A percentile compares a stretch with the other conserved stretches of the same genome.
phyloP scores from a whole-genome alignment of 2,113 vertebrate species.

The Ophthalmolycus amberensis region DNA sequence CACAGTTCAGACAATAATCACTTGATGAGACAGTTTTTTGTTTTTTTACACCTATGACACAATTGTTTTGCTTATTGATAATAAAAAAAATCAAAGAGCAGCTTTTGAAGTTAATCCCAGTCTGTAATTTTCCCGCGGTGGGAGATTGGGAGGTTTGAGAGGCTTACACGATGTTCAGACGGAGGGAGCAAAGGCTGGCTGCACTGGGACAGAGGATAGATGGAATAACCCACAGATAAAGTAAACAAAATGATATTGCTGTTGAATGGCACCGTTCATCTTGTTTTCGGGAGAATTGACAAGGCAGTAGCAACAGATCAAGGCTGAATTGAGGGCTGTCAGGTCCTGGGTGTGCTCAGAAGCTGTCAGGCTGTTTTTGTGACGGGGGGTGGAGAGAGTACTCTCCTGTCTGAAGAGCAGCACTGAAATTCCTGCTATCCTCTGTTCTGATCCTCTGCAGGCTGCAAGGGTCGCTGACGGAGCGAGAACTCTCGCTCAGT shows the following conservation, averaged over 20 bases:
- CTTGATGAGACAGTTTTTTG: not conserved
- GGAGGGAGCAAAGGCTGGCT: constrained; percentile 13
- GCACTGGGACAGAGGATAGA: not conserved
- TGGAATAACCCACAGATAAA: constrained; percentile 15
- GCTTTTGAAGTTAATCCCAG: not conserved
- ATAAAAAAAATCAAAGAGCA: constrained; percentile 3
- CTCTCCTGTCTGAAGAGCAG: constrained; percentile 65
- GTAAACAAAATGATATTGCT: constrained; percentile 34
- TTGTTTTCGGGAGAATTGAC: constrained; percentile 33
- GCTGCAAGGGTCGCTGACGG: constrained; percentile 72
- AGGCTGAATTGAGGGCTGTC: constrained; percentile 63
- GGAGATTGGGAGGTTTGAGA: not conserved
- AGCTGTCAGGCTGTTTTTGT: constrained; percentile 63
- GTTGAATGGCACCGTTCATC: constrained; percentile 26
- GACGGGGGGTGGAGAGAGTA: constrained; percentile 31
- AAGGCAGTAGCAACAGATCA: constrained; percentile 53
- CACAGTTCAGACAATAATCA: constrained; percentile 23
- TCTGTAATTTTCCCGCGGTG: not conserved
- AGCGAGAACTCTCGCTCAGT: constrained; percentile 57
- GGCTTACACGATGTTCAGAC: not conserved
- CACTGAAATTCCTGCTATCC: constrained; percentile 71
- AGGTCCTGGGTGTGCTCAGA: constrained; percentile 50
- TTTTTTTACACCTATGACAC: not conserved
- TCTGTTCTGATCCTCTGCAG: constrained; percentile 62
- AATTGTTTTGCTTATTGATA: not conserved